A percentile compares a stretch with the other conserved stretches of the same genome.
These are phyloP conservation scores for Oncopeltus fasciatus DNA, from an alignment of 1,140 invertebrate species.

Conservation along the genomic window DNA sequence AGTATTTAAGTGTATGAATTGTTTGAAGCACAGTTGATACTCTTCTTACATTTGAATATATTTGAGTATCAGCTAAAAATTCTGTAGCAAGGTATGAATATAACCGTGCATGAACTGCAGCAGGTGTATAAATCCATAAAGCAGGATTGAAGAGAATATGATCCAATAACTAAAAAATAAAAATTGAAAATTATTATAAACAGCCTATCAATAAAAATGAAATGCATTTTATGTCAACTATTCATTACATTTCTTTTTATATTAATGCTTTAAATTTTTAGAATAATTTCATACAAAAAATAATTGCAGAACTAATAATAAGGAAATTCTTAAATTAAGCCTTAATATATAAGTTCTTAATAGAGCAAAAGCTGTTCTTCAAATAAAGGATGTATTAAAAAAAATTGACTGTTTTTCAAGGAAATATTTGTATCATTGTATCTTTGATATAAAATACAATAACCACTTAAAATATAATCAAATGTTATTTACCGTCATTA, in stretches of 20 bases:
- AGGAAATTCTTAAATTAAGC: no score
- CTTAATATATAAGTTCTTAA: no score
- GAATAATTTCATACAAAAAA: no score
- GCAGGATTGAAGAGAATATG: slow-evolving; percentile 97
- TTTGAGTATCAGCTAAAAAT: slow-evolving; percentile 92
- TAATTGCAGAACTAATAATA: no score
- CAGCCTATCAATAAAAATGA: no score
- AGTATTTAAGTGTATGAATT: slow-evolving; percentile 95
- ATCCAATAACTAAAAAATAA: slow-evolving; percentile 84
- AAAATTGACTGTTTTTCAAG: no score
- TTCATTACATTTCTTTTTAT: neutral
- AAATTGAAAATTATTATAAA: neutral
- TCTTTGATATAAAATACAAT: no score
- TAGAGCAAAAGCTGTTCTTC: no score
- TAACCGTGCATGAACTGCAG: slow-evolving; percentile 86
- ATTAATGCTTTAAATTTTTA: neutral
- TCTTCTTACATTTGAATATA: slow-evolving; percentile 89
- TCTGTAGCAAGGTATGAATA: slow-evolving; percentile 96
- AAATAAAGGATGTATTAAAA: no score
- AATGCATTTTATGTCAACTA: neutral
- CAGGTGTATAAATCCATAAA: slow-evolving; percentile 94
- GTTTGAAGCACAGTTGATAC: slow-evolving; percentile 96
- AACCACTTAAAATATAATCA: no score
- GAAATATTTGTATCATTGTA: no score
- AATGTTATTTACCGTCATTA: no score